A percentile compares a stretch with the other conserved stretches of the same genome.
These are phyloP conservation scores for Tortricodes alternella DNA, from an alignment of 2,888 invertebrate genomes.

Conservation along the genomic window DNA sequence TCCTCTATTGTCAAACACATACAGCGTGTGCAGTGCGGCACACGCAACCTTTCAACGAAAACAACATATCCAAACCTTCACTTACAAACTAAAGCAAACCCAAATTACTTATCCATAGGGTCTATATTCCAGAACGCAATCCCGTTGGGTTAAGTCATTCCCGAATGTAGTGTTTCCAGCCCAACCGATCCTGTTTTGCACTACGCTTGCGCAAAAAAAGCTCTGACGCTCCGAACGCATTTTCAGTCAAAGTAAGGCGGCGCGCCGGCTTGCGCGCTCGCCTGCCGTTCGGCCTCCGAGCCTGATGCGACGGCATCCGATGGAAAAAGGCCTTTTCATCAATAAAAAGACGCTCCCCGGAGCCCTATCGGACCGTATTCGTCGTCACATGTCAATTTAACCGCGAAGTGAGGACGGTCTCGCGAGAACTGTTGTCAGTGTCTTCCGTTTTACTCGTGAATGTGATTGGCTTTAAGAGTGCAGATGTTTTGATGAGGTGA, in stretches of 20 bases:
- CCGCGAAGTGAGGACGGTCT: slow-evolving; percentile 46
- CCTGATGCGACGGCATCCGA: slow-evolving; percentile 58
- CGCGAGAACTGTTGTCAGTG: slow-evolving; percentile 58
- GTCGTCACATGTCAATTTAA: slow-evolving; percentile 66
- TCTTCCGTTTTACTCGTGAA: slow-evolving; percentile 61
- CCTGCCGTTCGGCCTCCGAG: slow-evolving; percentile 72
- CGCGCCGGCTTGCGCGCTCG: slow-evolving; percentile 83
- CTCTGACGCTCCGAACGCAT: slow-evolving; percentile 50
- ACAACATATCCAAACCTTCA: slow-evolving; percentile 30
- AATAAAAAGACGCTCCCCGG: slow-evolving; percentile 64
- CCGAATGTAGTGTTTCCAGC: slow-evolving; percentile 42
- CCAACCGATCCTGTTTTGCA: slow-evolving; percentile 73
- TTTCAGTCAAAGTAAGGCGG: slow-evolving; percentile 75
- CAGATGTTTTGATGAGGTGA: slow-evolving; percentile 76
- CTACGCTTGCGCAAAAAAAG: slow-evolving; percentile 71
- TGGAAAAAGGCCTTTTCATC: slow-evolving; percentile 55
- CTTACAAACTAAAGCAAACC: slow-evolving; percentile 27
- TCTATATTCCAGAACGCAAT: slow-evolving; percentile 27
- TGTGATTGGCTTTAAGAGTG: slow-evolving; percentile 51
- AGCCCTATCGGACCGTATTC: slow-evolving; percentile 48
- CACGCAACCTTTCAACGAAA: slow-evolving; percentile 59
- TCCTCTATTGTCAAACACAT: slow-evolving; percentile 79
- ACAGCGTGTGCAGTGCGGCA: slow-evolving; percentile 83
- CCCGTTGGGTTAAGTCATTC: slow-evolving; percentile 44
- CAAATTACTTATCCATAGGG: slow-evolving; percentile 30